phyloP scores from a whole-genome alignment of 2,797 vertebrate species.

The Brachyrhaphis roseni region DNA sequence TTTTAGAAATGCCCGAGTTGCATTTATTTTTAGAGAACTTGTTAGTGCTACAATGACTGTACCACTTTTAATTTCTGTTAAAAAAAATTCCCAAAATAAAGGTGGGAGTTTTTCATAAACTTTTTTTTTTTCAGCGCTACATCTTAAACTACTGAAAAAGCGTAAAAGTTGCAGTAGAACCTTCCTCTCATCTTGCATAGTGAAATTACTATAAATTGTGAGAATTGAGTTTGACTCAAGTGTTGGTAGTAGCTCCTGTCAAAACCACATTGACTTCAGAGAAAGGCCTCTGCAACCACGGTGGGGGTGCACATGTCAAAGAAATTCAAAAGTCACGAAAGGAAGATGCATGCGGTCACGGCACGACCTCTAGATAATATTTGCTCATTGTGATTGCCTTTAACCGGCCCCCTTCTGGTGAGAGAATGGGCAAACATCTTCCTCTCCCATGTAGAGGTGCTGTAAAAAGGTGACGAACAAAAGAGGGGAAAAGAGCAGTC shows the following conservation, averaged over 20 bases:
- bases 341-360: constrained; percentile 31
- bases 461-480: constrained; percentile 66
- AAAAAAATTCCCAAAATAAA: background rate
- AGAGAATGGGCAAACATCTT: constrained; percentile 72
- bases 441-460: constrained; percentile 41
- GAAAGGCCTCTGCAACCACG: constrained; percentile 45
- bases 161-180: background rate
- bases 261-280: constrained; percentile 37
- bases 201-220: background rate
- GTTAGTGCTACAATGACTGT: background rate
- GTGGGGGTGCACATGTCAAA: constrained; percentile 39
- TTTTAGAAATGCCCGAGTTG: background rate
- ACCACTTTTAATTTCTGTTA: background rate
- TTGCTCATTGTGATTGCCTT: constrained; percentile 74
- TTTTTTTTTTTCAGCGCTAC: background rate
- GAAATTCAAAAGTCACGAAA: constrained; percentile 65
- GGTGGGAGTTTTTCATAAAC: background rate
- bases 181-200: background rate
- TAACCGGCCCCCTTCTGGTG: constrained; percentile 67
- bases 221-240: constrained; percentile 24
- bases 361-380: constrained; percentile 59
- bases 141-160: background rate
- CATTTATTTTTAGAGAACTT: background rate
- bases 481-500: constrained; percentile 57
- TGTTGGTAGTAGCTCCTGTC: background rate